Base-by-base conservation (phyloP, 37 sponge, comb jelly and placozoan species). In the Tethya wilhelma region DNA sequence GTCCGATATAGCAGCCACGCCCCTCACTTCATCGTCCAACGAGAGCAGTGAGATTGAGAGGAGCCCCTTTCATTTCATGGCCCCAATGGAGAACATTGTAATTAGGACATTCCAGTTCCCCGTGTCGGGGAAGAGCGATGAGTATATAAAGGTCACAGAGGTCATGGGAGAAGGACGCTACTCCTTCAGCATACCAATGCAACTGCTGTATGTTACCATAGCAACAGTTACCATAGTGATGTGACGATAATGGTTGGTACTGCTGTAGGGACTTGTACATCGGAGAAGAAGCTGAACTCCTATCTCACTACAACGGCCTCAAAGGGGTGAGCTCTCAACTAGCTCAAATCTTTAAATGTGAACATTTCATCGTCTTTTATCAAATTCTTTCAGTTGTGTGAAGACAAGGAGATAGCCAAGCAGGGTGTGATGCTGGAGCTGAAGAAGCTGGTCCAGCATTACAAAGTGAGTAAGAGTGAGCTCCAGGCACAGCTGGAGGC, bases 151-250 rank as follows among this genome's bases (percentile, higher is more conserved):
- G 55, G 94, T 89, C 30, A 74, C 78, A 41, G 94, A 93, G 65
- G 78, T 86, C 56, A 93, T 93, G 94, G 94, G 90, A 32, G 94
- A 93, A 45, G 64, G 90, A 1, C 33, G 59, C 19, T 89, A 76
- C 64, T 79, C 86, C 34, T 93, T 90, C 63, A 72, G 75, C 45
- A 53, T 93, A 19, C 94, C 94, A 11, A 86, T 79, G 69, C 90
- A 89, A 75, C 33, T 89, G 32, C 67, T 93, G 94, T 93, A 44
- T 83, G 92, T 79, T 20, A 20, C 25, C 70, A 23, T 36, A 57
- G 59, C 28, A 34, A 60, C 79, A n/a, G 41, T 4, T 62, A 23
- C n/a, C 38, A 8, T 67, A 34, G 14, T 9, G 9, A 49, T 60
- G 63, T 25, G 11, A 8, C 28, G 28, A 26, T 60, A 14, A 25